phyloP scores from a whole-genome alignment of 2,113 vertebrate genomes.

The Spheniscus mendiculus region DNA sequence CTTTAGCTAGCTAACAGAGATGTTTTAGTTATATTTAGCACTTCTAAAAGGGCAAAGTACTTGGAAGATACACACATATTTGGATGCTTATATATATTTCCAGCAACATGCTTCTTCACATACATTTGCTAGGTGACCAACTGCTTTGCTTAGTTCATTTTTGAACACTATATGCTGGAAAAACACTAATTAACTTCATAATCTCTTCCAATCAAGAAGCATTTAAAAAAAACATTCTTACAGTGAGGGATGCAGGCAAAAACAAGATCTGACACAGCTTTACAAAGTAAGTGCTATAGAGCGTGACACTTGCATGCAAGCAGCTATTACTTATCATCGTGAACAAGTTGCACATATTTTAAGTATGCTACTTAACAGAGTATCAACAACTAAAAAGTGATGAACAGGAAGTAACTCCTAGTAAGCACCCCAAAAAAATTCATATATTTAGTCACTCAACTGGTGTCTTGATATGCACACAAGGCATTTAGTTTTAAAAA shows the following conservation, averaged over 20 bases:
- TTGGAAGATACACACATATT: background rate
- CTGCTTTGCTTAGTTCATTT: background rate
- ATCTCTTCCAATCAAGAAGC: background rate
- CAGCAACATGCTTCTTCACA: background rate
- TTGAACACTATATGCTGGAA: background rate
- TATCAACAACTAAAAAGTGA: background rate
- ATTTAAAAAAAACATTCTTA: background rate
- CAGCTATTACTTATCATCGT: background rate
- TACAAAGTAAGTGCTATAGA: background rate
- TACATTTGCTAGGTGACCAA: background rate
- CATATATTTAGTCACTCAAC: background rate
- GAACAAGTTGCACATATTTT: background rate
- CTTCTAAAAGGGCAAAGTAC: slow-evolving; percentile 22
- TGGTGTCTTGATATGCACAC: background rate
- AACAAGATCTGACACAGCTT: background rate
- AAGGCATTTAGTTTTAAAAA: background rate
- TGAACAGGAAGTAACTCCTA: background rate
- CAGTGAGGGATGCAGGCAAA: background rate
- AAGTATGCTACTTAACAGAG: background rate
- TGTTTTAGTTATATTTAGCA: slow-evolving; percentile 28
- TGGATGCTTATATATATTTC: background rate
- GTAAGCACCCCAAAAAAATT: background rate
- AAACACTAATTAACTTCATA: background rate
- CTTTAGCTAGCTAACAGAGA: background rate
- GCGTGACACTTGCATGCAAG: background rate